phyloP scores from a whole-genome alignment of 2,888 invertebrate genomes.

The Nymphalis urticae region DNA sequence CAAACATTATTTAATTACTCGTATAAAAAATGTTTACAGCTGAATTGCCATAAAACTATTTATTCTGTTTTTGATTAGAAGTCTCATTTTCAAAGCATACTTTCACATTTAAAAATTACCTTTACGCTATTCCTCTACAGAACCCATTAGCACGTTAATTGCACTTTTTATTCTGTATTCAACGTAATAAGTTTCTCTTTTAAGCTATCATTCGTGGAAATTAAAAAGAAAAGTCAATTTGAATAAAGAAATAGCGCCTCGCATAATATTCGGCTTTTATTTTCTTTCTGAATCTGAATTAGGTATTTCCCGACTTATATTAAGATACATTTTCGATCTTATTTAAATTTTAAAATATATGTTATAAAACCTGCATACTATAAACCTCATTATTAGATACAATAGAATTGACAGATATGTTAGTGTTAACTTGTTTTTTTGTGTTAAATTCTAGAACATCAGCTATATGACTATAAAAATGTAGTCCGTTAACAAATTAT shows the following conservation, averaged over 20 bases:
- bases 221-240: constrained; percentile 34
- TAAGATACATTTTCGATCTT: constrained; percentile 12
- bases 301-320: constrained; percentile 20
- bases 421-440: no score
- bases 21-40: no score
- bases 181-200: constrained; percentile 21
- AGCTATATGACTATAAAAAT: no score
- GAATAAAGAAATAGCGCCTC: constrained; percentile 28
- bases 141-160: constrained; percentile 25
- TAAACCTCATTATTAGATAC: background rate
- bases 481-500: no score
- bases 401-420: no score
- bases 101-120: constrained; percentile 19
- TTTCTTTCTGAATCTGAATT: constrained; percentile 24
- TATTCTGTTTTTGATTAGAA: background rate
- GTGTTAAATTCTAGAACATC: no score
- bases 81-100: background rate
- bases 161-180: constrained; percentile 21
- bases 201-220: constrained; percentile 16
- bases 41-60: background rate
- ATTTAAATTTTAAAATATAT: constrained; percentile 23
- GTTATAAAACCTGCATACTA: background rate
- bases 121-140: constrained; percentile 10
- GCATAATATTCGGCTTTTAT: constrained; percentile 22
- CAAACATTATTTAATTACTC: no score